Evolutionary conservation across 2,888 invertebrate genomes (phyloP).

Genomic region (Stenodera caucasica): DNA sequence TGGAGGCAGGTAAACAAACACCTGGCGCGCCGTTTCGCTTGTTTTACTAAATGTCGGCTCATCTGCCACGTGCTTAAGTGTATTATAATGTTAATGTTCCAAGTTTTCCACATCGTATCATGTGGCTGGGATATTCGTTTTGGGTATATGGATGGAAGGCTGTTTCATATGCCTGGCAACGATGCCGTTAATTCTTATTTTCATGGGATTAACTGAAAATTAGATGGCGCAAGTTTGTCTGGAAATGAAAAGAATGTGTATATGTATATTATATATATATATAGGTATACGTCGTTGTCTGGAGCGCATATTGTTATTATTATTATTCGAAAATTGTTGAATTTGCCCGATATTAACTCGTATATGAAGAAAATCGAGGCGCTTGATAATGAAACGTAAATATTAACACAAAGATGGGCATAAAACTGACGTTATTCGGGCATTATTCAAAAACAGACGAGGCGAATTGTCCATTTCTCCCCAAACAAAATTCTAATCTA

Average conservation of each 20-base stretch:
- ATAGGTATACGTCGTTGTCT: conserved; percentile 53
- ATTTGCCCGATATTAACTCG: conserved; percentile 41
- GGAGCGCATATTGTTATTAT: conserved; percentile 35
- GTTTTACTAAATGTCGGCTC: conserved; percentile 14
- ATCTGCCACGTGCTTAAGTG: conserved; percentile 54
- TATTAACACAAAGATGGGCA: conserved; percentile 46
- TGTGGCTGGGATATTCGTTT: conserved; percentile 29
- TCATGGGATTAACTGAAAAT: conserved; percentile 58
- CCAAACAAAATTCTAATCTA: no score
- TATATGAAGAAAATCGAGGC: conserved; percentile 41
- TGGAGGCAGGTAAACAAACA: neutral
- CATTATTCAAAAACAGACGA: conserved; percentile 17
- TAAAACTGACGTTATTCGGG: conserved; percentile 10
- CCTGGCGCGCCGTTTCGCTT: conserved; percentile 20
- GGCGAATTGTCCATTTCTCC: neutral
- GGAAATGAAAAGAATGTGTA: conserved; percentile 51
- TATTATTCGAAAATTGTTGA: conserved; percentile 52
- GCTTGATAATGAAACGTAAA: conserved; percentile 48
- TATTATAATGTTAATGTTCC: conserved; percentile 55
- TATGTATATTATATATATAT: no score
- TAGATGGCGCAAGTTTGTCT: conserved; percentile 57
- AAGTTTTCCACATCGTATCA: conserved; percentile 53
- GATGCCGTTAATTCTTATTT: conserved; percentile 58
- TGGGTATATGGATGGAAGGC: conserved; percentile 41
- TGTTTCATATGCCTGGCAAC: conserved; percentile 56